Base-by-base conservation (phyloP, 2,113 vertebrate species). In the Albula glossodonta region DNA sequence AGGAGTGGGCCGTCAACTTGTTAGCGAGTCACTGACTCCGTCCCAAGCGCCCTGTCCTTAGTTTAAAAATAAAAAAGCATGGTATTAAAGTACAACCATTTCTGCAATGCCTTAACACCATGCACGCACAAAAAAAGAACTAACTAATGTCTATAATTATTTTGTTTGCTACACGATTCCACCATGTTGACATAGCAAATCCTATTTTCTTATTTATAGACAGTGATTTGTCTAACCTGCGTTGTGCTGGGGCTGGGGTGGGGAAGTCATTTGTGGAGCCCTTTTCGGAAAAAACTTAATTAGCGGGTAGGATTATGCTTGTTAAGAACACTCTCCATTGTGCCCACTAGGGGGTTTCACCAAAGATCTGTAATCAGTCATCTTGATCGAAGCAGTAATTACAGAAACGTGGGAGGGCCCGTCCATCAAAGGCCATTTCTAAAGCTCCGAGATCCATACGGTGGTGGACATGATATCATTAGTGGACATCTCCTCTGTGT, bases 301-400 rank as follows among this genome's bases (percentile, higher is more conserved):
- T 89, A 87, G 50, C n/a, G 70, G 70, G 70, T 60, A 48, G 50
- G 83, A 88, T 85, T 88, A 84, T 57, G 78, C 63, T 78, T 82
- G 74, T 84, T 83, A 81, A 60, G 82, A 79, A 86, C 70, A 81
- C 80, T 83, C 52, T 78, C 81, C 31, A 78, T 89, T 87, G 77
- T 66, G 60, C 81, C 85, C 84, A 79, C 60, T 85, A 51, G 50
- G 53, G 81, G 50, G 57, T 41, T 87, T 85, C 77, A 56, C 86
- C 57, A 48, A 53, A 63, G 80, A 88, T 88, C 83, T 86, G 77
- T 85, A 87, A 89, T 87, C 84, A 88, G 77, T 50, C 77, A 53
- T 49, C 80, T 66, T 63, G 87, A 86, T 78, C 83, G 82, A 89
- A 74, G 83, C 63, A 84, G 81, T 92, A 92, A 91, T 92, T 91